phyloP scores from a whole-genome alignment of 2,113 vertebrate genomes.

The Zingel zingel region DNA sequence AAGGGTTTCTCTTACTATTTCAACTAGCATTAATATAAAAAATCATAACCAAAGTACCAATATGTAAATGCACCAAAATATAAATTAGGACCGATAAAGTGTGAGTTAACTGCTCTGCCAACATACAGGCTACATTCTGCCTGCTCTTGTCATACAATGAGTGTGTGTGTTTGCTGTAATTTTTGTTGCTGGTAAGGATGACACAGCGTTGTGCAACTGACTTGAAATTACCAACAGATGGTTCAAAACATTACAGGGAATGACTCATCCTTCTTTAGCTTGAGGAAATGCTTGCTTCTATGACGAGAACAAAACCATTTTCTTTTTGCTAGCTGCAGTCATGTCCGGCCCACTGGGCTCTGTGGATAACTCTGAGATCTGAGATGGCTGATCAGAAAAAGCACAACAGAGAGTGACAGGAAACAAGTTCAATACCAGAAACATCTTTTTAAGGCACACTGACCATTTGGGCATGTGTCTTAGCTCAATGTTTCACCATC shows the following conservation, averaged over 20 bases:
- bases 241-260: slow-evolving; percentile 60
- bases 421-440: background rate
- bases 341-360: slow-evolving; percentile 48
- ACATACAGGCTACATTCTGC: slow-evolving; percentile 20
- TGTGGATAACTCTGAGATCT: slow-evolving; percentile 34
- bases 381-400: slow-evolving; percentile 24
- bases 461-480: background rate
- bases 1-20: background rate
- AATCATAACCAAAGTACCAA: no score
- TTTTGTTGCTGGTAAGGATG: slow-evolving; percentile 65
- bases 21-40: background rate
- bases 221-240: slow-evolving; percentile 74
- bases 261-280: slow-evolving; percentile 66
- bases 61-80: no score
- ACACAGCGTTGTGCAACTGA: slow-evolving; percentile 60
- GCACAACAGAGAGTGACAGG: background rate
- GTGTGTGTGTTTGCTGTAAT: slow-evolving; percentile 52
- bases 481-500: background rate
- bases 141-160: slow-evolving; percentile 47
- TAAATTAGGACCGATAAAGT: background rate
- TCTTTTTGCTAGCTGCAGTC: slow-evolving; percentile 44
- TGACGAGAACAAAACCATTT: slow-evolving; percentile 53
- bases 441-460: slow-evolving; percentile 10
- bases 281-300: slow-evolving; percentile 52
- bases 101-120: slow-evolving; percentile 20